phyloP scores from a whole-genome alignment of 2,888 invertebrate genomes.

The Nebria salina region DNA sequence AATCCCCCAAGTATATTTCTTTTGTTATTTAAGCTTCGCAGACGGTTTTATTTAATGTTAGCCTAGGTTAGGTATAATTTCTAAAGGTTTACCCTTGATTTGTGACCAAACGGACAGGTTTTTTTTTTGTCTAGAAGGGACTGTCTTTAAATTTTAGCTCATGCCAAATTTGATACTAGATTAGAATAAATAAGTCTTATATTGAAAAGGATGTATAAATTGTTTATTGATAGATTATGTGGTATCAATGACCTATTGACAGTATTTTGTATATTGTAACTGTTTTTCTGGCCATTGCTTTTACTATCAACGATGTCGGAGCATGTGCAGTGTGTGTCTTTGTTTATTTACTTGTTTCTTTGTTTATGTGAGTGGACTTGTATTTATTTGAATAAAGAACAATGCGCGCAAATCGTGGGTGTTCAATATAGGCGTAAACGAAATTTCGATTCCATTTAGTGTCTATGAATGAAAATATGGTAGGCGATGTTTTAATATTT shows the following conservation, averaged over 20 bases:
- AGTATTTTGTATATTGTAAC: neutral
- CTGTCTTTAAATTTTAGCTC: no score
- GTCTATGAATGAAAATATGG: neutral
- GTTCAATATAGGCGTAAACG: neutral
- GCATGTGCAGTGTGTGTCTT: neutral
- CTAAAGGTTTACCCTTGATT: neutral
- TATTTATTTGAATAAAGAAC: neutral
- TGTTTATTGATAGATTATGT: neutral
- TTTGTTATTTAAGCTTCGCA: neutral
- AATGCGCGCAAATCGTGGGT: neutral
- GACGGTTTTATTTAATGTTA: neutral
- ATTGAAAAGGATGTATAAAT: neutral
- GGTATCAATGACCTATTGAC: conserved; percentile 1
- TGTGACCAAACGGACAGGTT: neutral
- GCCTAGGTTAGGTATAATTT: neutral
- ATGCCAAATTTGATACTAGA: no score
- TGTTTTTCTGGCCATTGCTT: neutral
- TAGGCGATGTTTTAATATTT: neutral
- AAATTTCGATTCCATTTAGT: neutral
- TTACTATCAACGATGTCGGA: neutral
- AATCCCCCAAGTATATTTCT: neutral
- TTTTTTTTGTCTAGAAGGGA: neutral
- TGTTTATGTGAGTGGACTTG: neutral
- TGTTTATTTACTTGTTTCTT: conserved; percentile 1
- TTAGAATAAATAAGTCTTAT: neutral